Evolutionary conservation across 1,140 invertebrate species (phyloP).

Genomic region (Andricus grossulariae): DNA sequence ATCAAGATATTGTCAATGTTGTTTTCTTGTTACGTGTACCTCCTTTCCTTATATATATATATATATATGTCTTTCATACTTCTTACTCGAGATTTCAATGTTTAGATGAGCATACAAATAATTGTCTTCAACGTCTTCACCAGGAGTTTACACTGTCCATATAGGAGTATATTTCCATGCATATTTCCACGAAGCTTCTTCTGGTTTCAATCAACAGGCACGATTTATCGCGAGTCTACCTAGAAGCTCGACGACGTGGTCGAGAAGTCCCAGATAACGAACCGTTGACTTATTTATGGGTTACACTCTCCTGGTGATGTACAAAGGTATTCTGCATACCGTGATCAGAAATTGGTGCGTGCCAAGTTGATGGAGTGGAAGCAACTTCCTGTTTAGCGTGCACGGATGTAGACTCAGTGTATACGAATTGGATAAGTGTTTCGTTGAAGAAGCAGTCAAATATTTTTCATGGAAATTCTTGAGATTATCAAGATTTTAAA

Average conservation of each 20-base stretch:
- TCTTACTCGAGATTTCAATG: too few species aligned
- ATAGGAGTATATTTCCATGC: background rate
- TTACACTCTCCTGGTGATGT: constrained; percentile 8
- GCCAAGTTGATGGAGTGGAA: constrained; percentile 14
- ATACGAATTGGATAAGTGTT: background rate
- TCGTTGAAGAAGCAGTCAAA: background rate
- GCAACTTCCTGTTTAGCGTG: background rate
- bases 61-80: too few species aligned
- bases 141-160: background rate
- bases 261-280: constrained; percentile 42
- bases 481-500: too few species aligned
- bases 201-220: constrained; percentile 22
- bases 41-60: too few species aligned
- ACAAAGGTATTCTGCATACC: constrained; percentile 26
- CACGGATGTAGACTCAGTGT: background rate
- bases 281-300: constrained; percentile 23
- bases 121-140: background rate
- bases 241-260: constrained; percentile 32
- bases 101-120: background rate
- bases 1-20: too few species aligned
- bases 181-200: constrained; percentile 9
- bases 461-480: background rate
- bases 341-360: constrained; percentile 4
- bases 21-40: too few species aligned
- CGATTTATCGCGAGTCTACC: constrained; percentile 37